Percentiles rank a stretch among this genome's conserved stretches.
Conservation (phyloP, 2,888 invertebrate species). For the Diachrysia chrysitis region DNA sequence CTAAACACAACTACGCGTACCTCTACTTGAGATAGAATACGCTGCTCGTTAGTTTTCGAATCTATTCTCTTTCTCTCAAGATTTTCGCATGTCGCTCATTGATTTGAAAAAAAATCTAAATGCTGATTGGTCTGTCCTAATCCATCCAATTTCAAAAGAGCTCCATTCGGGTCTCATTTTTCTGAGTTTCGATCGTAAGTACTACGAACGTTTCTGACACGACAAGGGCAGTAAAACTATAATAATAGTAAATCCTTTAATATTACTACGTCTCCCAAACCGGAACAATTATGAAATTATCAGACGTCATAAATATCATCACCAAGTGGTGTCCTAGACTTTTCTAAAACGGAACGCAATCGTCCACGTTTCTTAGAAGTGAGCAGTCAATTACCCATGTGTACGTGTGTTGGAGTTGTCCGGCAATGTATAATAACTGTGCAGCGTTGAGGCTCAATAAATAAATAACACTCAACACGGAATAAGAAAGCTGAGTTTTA, state of each 20-base stretch:
- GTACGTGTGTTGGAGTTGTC: background rate
- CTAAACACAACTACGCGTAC: background rate
- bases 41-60: slow-evolving; percentile 14
- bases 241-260: too few species aligned
- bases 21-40: slow-evolving; percentile 5
- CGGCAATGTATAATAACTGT: background rate
- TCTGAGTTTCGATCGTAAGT: too few species aligned
- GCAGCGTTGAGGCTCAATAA: background rate
- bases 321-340: background rate
- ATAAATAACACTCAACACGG: background rate
- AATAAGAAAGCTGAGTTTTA: slow-evolving; percentile 3
- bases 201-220: too few species aligned
- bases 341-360: slow-evolving; percentile 16
- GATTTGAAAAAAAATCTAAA: background rate
- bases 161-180: too few species aligned
- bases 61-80: slow-evolving; percentile 11
- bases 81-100: slow-evolving; percentile 27
- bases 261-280: background rate
- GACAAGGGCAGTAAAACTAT: too few species aligned
- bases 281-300: background rate
- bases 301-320: background rate
- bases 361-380: slow-evolving; percentile 23
- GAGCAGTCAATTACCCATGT: slow-evolving; percentile 9
- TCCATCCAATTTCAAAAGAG: background rate
- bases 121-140: background rate